phyloP scores from a whole-genome alignment of 1,140 invertebrate species.

The Cephus cinctus region DNA sequence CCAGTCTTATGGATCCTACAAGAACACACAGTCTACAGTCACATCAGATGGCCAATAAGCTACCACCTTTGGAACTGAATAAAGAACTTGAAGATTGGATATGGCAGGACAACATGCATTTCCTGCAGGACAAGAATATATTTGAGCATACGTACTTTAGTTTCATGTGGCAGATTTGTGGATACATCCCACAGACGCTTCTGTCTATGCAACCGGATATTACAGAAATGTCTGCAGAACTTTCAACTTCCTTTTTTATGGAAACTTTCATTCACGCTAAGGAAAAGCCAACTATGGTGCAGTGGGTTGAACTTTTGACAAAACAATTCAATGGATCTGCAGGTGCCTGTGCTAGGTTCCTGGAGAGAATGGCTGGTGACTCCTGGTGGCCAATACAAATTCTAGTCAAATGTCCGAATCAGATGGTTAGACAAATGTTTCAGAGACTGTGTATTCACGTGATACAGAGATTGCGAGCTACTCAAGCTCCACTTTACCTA shows the following conservation, averaged over 20 bases:
- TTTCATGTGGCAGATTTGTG: conserved; percentile 96
- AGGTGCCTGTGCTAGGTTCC: conserved; percentile 88
- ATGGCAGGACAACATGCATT: conserved; percentile 95
- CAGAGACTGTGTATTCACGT: conserved; percentile 92
- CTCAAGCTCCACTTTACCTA: conserved; percentile 46
- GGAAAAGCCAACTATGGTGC: conserved; percentile 95
- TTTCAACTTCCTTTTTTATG: conserved; percentile 92
- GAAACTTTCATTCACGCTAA: conserved; percentile 97
- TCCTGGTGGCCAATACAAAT: conserved; percentile 96
- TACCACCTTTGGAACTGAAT: conserved; percentile 62
- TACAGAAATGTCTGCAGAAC: conserved; percentile 80
- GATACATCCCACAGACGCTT: conserved; percentile 86
- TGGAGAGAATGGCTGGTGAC: conserved; percentile 88
- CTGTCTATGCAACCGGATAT: conserved; percentile 75
- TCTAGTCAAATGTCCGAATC: conserved; percentile 92
- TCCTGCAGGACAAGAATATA: conserved; percentile 92
- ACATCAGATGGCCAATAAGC: conserved; percentile 22
- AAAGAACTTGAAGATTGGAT: conserved; percentile 88
- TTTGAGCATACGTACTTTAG: conserved; percentile 93
- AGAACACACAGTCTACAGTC: conserved; percentile 32
- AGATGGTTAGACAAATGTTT: conserved; percentile 93
- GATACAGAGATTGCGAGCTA: conserved; percentile 76
- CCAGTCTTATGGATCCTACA: conserved; percentile 32
- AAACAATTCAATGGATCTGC: conserved; percentile 93
- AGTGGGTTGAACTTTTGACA: conserved; percentile 92